A percentile compares a stretch with the other conserved stretches of the same genome.
Conservation (phyloP, 1,140 invertebrate genomes). For the Zaprionus kolodkinae region DNA sequence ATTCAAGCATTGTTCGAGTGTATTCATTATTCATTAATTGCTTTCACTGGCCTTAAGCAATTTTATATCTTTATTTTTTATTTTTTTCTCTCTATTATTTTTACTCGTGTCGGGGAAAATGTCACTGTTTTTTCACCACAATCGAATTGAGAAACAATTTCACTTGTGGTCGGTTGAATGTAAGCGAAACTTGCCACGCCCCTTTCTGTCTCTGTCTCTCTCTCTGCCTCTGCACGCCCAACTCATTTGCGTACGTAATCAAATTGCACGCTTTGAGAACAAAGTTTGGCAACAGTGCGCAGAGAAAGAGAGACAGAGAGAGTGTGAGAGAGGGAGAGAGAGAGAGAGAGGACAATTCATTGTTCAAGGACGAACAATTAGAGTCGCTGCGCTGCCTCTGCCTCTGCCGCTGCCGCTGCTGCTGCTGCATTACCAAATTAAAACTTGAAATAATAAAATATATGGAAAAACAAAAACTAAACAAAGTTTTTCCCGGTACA, state of each 20-base stretch:
- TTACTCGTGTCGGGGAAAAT: background rate
- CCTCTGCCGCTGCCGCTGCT: constrained; percentile 29
- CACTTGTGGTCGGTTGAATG: constrained; percentile 6
- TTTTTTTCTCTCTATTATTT: background rate
- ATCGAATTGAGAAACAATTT: constrained; percentile 46
- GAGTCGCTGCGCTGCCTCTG: constrained; percentile 25
- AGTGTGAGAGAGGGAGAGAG: constrained; percentile 47
- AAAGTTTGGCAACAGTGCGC: constrained; percentile 17
- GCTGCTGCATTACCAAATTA: constrained; percentile 76
- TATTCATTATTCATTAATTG: background rate
- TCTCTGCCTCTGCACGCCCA: constrained; percentile 14
- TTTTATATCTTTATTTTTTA: background rate
- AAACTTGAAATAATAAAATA: constrained; percentile 46
- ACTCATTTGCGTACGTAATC: constrained; percentile 48
- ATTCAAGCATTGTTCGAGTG: background rate
- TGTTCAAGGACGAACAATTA: constrained; percentile 72
- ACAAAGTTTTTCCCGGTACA: constrained; percentile 51
- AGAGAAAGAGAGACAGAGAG: constrained; percentile 35
- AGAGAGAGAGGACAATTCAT: constrained; percentile 57
- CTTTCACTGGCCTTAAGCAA: background rate
- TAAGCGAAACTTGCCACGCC: constrained; percentile 41
- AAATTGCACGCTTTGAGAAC: constrained; percentile 42
- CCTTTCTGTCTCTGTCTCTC: too few relatives aligned
- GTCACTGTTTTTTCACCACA: background rate
- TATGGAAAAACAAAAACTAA: constrained; percentile 65